Evolutionary conservation across 2,113 vertebrate genomes (phyloP).

Genomic region (Poeciliopsis retropinna): DNA sequence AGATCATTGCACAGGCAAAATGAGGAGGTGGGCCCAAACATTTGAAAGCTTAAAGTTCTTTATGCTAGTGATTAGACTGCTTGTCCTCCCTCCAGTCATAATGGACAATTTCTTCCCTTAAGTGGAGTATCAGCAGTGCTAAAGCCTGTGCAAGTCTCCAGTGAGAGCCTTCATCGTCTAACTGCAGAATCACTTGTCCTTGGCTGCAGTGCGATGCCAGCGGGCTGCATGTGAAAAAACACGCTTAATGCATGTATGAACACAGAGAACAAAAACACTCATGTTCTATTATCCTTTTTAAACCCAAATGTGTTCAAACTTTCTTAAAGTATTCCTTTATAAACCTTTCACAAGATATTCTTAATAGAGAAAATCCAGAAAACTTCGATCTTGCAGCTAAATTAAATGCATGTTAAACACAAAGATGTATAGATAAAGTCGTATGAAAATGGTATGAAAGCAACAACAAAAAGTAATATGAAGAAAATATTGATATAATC

Average conservation of each 20-base stretch:
- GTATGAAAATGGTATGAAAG: not conserved
- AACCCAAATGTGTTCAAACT: not conserved
- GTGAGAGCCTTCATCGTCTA: not conserved
- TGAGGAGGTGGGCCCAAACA: constrained; percentile 36
- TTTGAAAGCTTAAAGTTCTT: constrained; percentile 64
- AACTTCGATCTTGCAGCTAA: too few relatives aligned
- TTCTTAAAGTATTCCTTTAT: not conserved
- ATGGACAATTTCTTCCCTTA: constrained; percentile 48
- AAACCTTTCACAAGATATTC: not conserved
- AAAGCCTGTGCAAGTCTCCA: constrained; percentile 7
- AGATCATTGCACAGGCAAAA: constrained; percentile 22
- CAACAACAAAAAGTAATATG: not conserved
- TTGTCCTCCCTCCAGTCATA: constrained; percentile 49
- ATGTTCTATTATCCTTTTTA: not conserved
- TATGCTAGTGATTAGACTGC: constrained; percentile 29
- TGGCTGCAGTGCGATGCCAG: constrained; percentile 28
- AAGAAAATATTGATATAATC: not conserved
- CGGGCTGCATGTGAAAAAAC: constrained; percentile 13
- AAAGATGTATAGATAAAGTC: too few relatives aligned
- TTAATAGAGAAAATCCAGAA: too few relatives aligned
- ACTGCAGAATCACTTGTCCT: constrained; percentile 35
- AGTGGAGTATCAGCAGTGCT: constrained; percentile 32
- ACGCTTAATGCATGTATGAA: not conserved
- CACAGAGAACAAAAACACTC: not conserved
- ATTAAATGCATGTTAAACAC: too few relatives aligned